Evolutionary conservation across 2,797 vertebrate species (phyloP).

Genomic region (Onychomys leucogaster): DNA sequence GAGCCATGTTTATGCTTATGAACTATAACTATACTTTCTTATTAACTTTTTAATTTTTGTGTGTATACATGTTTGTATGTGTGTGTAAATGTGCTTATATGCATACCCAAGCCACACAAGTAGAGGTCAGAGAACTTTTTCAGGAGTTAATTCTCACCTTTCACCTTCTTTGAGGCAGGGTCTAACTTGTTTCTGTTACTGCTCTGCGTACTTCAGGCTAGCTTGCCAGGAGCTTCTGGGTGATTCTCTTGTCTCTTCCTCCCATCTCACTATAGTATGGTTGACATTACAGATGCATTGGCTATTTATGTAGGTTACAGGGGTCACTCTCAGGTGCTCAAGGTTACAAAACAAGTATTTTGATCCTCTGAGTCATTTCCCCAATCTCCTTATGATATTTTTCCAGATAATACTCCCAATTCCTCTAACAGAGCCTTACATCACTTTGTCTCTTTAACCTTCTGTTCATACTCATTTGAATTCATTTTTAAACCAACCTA

Average conservation of each 20-base stretch:
- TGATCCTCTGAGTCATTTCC: neutral
- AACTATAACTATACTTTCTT: neutral
- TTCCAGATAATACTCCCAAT: neutral
- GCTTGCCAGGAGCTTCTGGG: neutral
- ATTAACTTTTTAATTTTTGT: neutral
- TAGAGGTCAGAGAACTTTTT: neutral
- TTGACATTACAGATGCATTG: neutral
- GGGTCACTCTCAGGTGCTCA: neutral
- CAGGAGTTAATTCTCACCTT: neutral
- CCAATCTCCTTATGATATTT: neutral
- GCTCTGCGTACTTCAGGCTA: neutral
- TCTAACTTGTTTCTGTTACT: neutral
- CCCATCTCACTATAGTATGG: neutral
- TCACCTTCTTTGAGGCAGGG: neutral
- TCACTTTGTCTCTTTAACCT: neutral
- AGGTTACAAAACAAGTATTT: neutral
- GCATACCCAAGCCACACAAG: neutral
- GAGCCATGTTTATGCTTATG: neutral
- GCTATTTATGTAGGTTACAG: neutral
- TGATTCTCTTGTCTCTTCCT: neutral
- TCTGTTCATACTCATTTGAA: neutral
- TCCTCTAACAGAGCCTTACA: neutral
- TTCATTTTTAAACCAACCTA: neutral
- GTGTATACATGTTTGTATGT: too few relatives aligned
- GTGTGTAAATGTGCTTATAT: too few relatives aligned